Percentiles rank a stretch among this genome's conserved stretches.
phyloP scores from a whole-genome alignment of 1,140 invertebrate species.

The Ceratina calcarata region DNA sequence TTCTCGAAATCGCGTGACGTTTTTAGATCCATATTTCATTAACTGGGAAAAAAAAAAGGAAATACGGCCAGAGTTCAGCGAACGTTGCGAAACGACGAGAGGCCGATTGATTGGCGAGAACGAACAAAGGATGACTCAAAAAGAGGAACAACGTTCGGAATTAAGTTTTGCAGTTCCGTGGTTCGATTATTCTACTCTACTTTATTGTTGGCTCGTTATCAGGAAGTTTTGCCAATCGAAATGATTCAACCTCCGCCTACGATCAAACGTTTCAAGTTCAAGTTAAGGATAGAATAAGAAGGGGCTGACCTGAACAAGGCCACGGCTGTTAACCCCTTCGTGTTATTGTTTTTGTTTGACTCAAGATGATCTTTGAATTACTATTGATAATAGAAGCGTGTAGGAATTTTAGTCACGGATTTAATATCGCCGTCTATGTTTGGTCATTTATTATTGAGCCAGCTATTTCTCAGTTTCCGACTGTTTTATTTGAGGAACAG shows the following conservation, averaged over 20 bases:
- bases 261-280: conserved; percentile 32
- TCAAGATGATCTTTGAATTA: too few relatives aligned
- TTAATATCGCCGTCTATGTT: too few relatives aligned
- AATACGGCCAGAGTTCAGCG: background rate
- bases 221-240: conserved; percentile 21
- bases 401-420: background rate
- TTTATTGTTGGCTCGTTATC: conserved; percentile 39
- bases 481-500: background rate
- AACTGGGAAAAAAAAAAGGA: background rate
- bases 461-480: background rate
- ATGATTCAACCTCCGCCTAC: conserved; percentile 21
- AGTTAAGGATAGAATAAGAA: conserved; percentile 10
- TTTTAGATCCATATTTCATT: background rate
- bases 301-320: background rate
- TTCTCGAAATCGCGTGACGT: background rate
- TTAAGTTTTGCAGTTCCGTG: too few relatives aligned
- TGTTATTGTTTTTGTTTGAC: background rate
- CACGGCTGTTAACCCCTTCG: background rate
- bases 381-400: too few relatives aligned
- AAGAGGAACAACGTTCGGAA: conserved; percentile 22
- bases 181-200: conserved; percentile 8
- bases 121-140: conserved; percentile 8
- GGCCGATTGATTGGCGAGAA: background rate
- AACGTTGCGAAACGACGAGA: conserved; percentile 11
- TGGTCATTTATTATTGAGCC: too few relatives aligned